Evolutionary conservation across 2,113 vertebrate species (phyloP).

Genomic region (Stigmatopora nigra): DNA sequence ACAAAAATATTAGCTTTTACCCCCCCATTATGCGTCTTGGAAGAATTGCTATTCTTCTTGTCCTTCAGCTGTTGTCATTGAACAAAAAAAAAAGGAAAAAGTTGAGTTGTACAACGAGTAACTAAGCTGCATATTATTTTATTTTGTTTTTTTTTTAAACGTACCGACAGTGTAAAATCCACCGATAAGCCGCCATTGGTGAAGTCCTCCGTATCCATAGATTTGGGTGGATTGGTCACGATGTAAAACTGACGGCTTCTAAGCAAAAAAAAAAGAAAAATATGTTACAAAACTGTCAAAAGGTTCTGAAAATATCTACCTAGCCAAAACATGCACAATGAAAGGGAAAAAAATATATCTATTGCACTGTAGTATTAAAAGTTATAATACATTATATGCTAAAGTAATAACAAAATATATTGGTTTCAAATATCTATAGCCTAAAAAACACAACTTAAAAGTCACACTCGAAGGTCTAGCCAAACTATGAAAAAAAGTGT

Average conservation of each 20-base stretch:
- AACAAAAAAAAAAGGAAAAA: slow-evolving; percentile 17
- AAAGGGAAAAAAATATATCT: too few relatives aligned
- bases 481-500: too few relatives aligned
- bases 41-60: slow-evolving; percentile 82
- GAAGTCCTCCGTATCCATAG: slow-evolving; percentile 93
- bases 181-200: slow-evolving; percentile 88
- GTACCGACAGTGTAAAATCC: slow-evolving; percentile 92
- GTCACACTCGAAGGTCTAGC: too few relatives aligned
- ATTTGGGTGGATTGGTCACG: slow-evolving; percentile 89
- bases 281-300: too few relatives aligned
- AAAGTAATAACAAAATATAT: too few relatives aligned
- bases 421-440: too few relatives aligned
- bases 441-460: too few relatives aligned
- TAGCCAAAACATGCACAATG: too few relatives aligned
- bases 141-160: background rate
- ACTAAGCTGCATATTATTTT: background rate
- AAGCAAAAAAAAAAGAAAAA: slow-evolving; percentile 21
- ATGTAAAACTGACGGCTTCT: slow-evolving; percentile 93
- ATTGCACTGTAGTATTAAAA: too few relatives aligned
- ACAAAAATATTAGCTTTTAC: slow-evolving; percentile 52
- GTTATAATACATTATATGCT: too few relatives aligned
- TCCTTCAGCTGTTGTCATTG: slow-evolving; percentile 87
- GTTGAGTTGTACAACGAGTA: background rate
- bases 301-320: too few relatives aligned
- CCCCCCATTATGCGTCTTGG: slow-evolving; percentile 90